Percentiles rank a stretch among this genome's conserved stretches.
Evolutionary conservation across 1,140 invertebrate genomes (phyloP).

Genomic region (Kradibia gibbosae): DNA sequence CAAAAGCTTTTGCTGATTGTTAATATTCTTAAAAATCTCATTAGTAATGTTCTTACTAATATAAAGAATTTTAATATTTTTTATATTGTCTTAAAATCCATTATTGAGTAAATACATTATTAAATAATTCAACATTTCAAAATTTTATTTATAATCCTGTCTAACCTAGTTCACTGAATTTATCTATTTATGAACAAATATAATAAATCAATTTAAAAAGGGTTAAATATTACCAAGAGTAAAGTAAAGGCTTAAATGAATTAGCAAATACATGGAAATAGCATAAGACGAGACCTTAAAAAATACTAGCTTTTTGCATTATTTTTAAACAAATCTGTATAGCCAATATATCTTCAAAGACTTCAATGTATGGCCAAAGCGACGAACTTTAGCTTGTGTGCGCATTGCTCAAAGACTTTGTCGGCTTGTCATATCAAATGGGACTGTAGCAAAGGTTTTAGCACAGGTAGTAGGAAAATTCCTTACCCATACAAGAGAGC

Average conservation of each 20-base stretch:
- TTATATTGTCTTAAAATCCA: too few species aligned
- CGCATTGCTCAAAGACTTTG: neutral
- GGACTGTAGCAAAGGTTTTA: neutral
- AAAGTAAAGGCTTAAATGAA: neutral
- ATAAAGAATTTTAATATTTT: too few species aligned
- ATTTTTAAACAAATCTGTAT: neutral
- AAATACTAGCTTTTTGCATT: neutral
- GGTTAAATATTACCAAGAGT: too few species aligned
- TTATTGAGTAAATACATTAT: too few species aligned
- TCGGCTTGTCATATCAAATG: neutral
- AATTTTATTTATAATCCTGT: too few species aligned
- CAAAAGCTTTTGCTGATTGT: too few species aligned
- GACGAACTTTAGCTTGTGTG: neutral
- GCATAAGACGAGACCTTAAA: neutral
- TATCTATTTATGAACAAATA: too few species aligned
- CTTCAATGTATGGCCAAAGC: neutral
- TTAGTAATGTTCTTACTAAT: too few species aligned
- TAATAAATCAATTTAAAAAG: too few species aligned
- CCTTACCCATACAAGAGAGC: neutral
- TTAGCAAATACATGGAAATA: neutral
- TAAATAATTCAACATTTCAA: too few species aligned
- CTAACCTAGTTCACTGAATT: too few species aligned
- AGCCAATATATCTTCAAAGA: neutral
- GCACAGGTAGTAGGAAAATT: neutral
- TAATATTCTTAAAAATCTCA: too few species aligned